phyloP scores from a whole-genome alignment of 1,140 invertebrate genomes.

The Hycleus phaleratus region DNA sequence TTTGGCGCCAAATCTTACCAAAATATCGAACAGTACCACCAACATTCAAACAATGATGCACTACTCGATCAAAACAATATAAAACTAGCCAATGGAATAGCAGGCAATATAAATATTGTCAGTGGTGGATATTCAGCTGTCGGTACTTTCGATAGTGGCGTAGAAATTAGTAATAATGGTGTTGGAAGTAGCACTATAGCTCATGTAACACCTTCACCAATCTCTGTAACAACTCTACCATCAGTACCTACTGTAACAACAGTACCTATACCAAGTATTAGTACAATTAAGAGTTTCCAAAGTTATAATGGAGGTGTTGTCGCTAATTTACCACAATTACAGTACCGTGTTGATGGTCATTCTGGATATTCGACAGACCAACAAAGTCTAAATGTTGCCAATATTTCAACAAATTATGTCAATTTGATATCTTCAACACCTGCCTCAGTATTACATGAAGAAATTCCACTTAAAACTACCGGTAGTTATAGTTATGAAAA shows the following conservation, averaged over 20 bases:
- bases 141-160: slow-evolving; percentile 14
- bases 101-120: slow-evolving; percentile 30
- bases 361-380: neutral
- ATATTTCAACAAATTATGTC: slow-evolving; percentile 3
- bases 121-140: slow-evolving; percentile 34
- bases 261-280: slow-evolving; percentile 28
- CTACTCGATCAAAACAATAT: too few species aligned
- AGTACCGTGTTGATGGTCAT: slow-evolving; percentile 27
- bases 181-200: slow-evolving; percentile 5
- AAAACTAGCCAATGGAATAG: neutral
- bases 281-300: slow-evolving; percentile 23
- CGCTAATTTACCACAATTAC: slow-evolving; percentile 35
- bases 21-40: neutral
- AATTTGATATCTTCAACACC: slow-evolving; percentile 1
- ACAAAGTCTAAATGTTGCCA: neutral
- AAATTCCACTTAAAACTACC: neutral
- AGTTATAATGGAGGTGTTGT: slow-evolving; percentile 31
- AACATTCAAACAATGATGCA: neutral
- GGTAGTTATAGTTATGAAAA: neutral
- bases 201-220: slow-evolving; percentile 13
- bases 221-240: slow-evolving; percentile 17
- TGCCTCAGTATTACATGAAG: neutral
- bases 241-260: slow-evolving; percentile 28
- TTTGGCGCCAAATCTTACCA: slow-evolving; percentile 8
- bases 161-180: slow-evolving; percentile 19